Evolutionary conservation across 2,888 invertebrate species (phyloP), one percentile per base, ranked within the genome.

Genomic region (Catocala sponsa): DNA sequence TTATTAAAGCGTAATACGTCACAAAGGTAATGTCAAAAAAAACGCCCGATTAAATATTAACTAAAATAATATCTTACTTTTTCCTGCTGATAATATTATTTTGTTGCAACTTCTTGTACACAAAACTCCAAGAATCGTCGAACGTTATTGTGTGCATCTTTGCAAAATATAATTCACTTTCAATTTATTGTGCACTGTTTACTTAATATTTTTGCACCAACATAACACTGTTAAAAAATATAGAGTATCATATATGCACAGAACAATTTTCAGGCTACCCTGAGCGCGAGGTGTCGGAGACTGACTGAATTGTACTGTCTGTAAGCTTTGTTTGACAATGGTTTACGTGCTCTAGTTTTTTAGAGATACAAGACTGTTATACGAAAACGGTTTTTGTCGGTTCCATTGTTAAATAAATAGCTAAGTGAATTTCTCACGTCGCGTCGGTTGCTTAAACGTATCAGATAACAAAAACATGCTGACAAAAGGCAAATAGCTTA

Each of bases 61-160:
- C n/a, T 33, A 11, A 44, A 11, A 35, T 10, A 9, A 35, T 25
- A 25, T 74, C 94, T 90, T 80, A 94, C 94, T 90, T 90, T 80
- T 75, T 87, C 58, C 81, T 83, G 68, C 88, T 88, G 35, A 94
- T 83, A 65, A 94, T 86, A 66, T 92, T 90, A 60, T 85, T 87
- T 49, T 94, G 90, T 68, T 93, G 91, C 35, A 94, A 81, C 68
- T 88, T 92, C 69, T 84, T 90, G 59, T 83, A 92, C 57, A 94
- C 84, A 70, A 89, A 91, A 67, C 76, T 89, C 94, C 94, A 94
- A 1, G 90, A 90, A 70, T 94, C 94, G 9, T 86, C 81, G 11
- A 80, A 73, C 7, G 78, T 80, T 25, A 25, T 25, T 56, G 70
- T 75, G 55, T 85, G 82, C 90, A 87, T 91, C 78, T 76, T 87